Conservation (phyloP, 53 echinoderm and acorn worm species). For the Mesocentrotus franciscanus region DNA sequence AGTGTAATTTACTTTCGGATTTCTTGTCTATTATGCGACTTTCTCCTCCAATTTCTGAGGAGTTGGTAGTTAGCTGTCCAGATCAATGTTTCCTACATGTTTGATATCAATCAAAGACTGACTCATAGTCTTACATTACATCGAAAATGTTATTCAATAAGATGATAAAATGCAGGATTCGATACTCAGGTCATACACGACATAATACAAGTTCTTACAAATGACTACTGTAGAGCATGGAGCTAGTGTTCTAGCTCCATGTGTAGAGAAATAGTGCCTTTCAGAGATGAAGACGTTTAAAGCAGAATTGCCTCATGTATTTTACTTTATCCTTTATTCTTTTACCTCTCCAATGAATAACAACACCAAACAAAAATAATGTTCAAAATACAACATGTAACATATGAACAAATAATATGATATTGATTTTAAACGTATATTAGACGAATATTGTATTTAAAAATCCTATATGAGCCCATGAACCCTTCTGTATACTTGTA, state of each 20-base stretch:
- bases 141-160: neutral
- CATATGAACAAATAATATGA: too few species aligned
- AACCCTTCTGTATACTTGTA: too few species aligned
- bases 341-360: too few species aligned
- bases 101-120: neutral
- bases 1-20: neutral
- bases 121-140: neutral
- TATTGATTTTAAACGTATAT: too few species aligned
- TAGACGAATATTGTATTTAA: too few species aligned
- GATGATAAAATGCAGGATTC: neutral
- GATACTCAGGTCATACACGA: neutral
- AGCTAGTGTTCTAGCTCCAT: too few species aligned
- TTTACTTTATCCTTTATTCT: too few species aligned
- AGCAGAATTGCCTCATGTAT: too few species aligned
- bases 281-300: neutral
- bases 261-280: neutral
- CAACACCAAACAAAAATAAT: too few species aligned
- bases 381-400: too few species aligned
- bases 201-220: neutral
- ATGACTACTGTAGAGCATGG: neutral
- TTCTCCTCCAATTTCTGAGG: constrained; percentile 16
- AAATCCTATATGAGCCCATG: too few species aligned
- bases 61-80: neutral
- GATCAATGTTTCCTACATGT: neutral
- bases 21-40: neutral